Base-by-base conservation (phyloP, 2,797 vertebrate genomes). In the Sphaeramia orbicularis region DNA sequence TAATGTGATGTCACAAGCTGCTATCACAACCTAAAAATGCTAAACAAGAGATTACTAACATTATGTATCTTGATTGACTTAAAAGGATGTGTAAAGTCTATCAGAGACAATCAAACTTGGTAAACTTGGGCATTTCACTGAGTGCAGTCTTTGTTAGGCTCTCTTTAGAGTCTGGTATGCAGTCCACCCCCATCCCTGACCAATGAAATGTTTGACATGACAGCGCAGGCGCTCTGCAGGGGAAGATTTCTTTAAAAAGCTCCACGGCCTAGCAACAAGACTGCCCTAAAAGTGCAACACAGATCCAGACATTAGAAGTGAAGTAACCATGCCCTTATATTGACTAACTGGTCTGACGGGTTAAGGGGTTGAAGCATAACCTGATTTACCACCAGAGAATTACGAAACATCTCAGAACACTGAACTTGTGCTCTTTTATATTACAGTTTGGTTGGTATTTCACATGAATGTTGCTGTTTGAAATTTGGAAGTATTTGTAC, bases 231-330 rank as follows among this genome's bases (percentile, higher is more conserved):
- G 62, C 85, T 10, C 0, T 63, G 19, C 55, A 42, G 64, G 18
- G 89, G 89, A 86, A 92, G 86, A 86, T 84, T 90, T 91, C 89
- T 84, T 69, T 83, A 81, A 90, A 91, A 89, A 92, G 84, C 87
- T 71, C 74, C 43, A 40, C 30, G 68, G 80, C 90, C 76, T 87
- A 88, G 90, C 90, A 92, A 92, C 91, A 91, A 56, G 61, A 69
- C 15, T 2, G 27, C 19, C 56, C 21, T 43, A 65, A 13, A 52
- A 65, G 19, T 24, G 32, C n/a, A 59, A 43, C 38, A 48, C 32
- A 60, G 66, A 69, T 27, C 16, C 37, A 43, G 45, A 21, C 12
- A 0, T 4, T 27, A 7, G 24, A 27, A 60, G 18, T 45, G 54
- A 62, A 49, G 18, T 18, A n/a, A 75, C 40, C 47, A 58, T 37